Base-by-base conservation (phyloP, 2,797 vertebrate species). In the Leucoraja ocellata region DNA sequence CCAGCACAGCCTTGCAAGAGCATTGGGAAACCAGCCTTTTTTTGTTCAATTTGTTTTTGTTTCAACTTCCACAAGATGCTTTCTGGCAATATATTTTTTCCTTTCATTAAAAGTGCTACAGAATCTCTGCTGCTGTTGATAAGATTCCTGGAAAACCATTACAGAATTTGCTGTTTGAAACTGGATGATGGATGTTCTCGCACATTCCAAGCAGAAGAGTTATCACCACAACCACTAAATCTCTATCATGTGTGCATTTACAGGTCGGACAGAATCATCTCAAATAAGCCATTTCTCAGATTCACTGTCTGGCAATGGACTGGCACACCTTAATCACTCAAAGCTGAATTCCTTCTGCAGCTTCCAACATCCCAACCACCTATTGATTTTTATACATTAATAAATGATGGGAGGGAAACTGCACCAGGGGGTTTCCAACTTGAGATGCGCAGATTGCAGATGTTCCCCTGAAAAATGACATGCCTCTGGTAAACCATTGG, bases 361-460 rank as follows among this genome's bases (percentile, higher is more conserved):
- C 90, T 39, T 74, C 90, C 36, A 86, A 32, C 88, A 73, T 73
- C 32, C 88, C 46, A 46, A 25, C 32, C 46, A 36, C 71, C 71
- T 92, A 92, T 92, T 74, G 23, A 74, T 92, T 54, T 68, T 74
- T n/a, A 68, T 92, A 46, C 90, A 46, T 92, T 92, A 76, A 92
- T 92, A 54, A 92, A 92, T 92, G 36, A 74, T 74, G 68, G 11
- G 21, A 73, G 11, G 21, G 88, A 91, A 73, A 73, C 21, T 71
- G 86, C 90, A 74, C 21, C 5, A 39, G 25, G 71, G 90, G 39
- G 68, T 74, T 92, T 92, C 21, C 71, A 2, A 6, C 39, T 74
- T 16, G 21, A 92, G 90, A 54, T 8, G 36, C 46, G 6, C 39
- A 28, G 36, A 92, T 54, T 76, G 90, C 71, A 74, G 71, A 74